Evolutionary conservation across 2,797 vertebrate species (phyloP), one percentile per base, ranked within the genome.

Genomic region (Avahi laniger): DNA sequence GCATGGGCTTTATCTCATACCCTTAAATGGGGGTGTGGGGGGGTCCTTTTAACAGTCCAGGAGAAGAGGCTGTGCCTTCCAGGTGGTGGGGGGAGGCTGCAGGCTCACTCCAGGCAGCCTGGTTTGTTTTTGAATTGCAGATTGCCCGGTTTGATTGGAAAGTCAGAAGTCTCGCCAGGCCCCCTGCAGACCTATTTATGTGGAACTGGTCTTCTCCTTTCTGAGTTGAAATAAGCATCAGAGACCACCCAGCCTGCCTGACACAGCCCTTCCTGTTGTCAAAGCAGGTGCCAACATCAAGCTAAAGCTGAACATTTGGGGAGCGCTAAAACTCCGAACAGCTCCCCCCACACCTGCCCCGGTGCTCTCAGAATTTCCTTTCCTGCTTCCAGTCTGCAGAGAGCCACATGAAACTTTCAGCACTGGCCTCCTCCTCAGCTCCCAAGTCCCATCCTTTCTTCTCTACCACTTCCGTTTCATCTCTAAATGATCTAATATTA

Each of bases 401-500:
- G 85, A 91, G 88, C 96, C 94, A 75, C 96, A 97, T 96, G 54
- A 26, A 79, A 97, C 84, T 35, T 79, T 81, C 2, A 97, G 84
- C 96, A 97, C 57, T 93, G 85, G 92, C 67, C 93, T 94, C 0
- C 2, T 83, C 84, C 88, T 94, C 86, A 75, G 94, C 67, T 92
- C 95, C 94, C 91, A 93, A 97, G 97, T 91, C 81, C 48, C 28
- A 2, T 67, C 72, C 79, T 96, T 88, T 98, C 94, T 78, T 96
- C 93, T 80, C 73, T 72, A 43, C 96, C 70, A 14, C 78, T 98
- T 89, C 84, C 85, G 75, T 98, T 98, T 98, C 96, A 98, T 98
- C 98, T 98, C 96, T 72, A 98, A 98, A 98, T 98, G 98, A 98
- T 98, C 98, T 97, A 98, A 98, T 98, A 98, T 98, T 98, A 98